Evolutionary conservation across 1,140 invertebrate genomes (phyloP).

Genomic region (Dendrolimus kikuchii): DNA sequence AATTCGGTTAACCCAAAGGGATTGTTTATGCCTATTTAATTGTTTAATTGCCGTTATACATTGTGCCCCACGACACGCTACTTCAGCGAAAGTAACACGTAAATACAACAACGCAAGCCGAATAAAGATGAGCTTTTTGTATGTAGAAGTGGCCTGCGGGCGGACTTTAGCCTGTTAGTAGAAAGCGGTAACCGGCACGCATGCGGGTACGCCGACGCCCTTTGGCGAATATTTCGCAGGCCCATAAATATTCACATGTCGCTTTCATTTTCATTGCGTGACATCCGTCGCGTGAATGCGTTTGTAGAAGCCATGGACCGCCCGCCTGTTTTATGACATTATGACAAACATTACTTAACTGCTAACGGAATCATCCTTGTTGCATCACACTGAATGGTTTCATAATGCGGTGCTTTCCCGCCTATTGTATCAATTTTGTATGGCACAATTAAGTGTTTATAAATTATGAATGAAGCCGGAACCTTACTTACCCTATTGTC

Average conservation of each 20-base stretch:
- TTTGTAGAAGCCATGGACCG: slow-evolving; percentile 10
- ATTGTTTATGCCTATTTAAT: no score
- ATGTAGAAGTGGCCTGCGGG: slow-evolving; percentile 9
- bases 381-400: slow-evolving; percentile 34
- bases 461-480: neutral
- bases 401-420: slow-evolving; percentile 31
- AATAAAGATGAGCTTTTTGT: slow-evolving; percentile 65
- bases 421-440: slow-evolving; percentile 14
- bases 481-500: slow-evolving; percentile 77
- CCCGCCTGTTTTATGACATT: slow-evolving; percentile 35
- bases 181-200: slow-evolving; percentile 45
- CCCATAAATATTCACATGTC: slow-evolving; percentile 55
- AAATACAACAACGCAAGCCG: slow-evolving; percentile 39
- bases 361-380: slow-evolving; percentile 31
- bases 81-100: slow-evolving; percentile 48
- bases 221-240: slow-evolving; percentile 60
- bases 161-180: slow-evolving; percentile 28
- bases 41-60: slow-evolving; percentile 21
- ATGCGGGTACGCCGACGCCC: slow-evolving; percentile 55
- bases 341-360: slow-evolving; percentile 52
- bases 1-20: no score
- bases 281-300: slow-evolving; percentile 31
- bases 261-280: slow-evolving; percentile 64
- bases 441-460: slow-evolving; percentile 1
- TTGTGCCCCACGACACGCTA: slow-evolving; percentile 13